Evolutionary conservation across 1,140 invertebrate genomes (phyloP), one percentile per base, ranked within the genome.

Genomic region (Arctopsyche grandis): DNA sequence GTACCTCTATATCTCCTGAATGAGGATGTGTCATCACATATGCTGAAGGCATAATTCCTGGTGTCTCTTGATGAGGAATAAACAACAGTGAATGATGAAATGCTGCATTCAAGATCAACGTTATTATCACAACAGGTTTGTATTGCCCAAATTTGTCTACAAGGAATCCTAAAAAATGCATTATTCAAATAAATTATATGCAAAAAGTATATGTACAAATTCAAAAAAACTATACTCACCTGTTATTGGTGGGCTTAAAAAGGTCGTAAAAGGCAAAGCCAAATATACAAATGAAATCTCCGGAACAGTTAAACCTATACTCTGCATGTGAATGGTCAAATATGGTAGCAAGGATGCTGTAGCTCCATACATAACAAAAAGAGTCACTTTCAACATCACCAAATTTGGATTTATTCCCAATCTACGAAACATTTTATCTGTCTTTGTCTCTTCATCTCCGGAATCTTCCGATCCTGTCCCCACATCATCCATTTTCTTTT

Each of bases 281-380:
- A 95, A 89, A 87, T 96, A 96, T 81, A 96, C 94, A 83, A 95
- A 92, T 56, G 94, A 93, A 80, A 95, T 94, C 88, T 97, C 94
- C 83, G 94, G 92, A 75, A 95, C 92, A 21, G 93, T 93, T 21
- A 97, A 88, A 75, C 95, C 95, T 84, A 96, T 92, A 85, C 93
- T 93, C 87, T 94, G 93, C 95, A 96, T 96, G 85, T 96, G 95
- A 78, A 96, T 93, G 0, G 94, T 94, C 79, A 96, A 86, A 85
- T 95, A 96, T 0, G 95, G 95, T 60, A 96, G 84, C 56, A 96
- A 88, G 16, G 94, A 94, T 69, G 93, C 93, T 56, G 93, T 93
- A 24, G 93, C 94, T 87, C 94, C 94, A 85, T 94, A 94, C 90
- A 94, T 93, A 83, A 94, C 91, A 85, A 95, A 95, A 7, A 94